Percentiles rank a stretch among this genome's conserved stretches.
Evolutionary conservation across 2,113 vertebrate species (phyloP).

Genomic region (Barnardius zonarius): DNA sequence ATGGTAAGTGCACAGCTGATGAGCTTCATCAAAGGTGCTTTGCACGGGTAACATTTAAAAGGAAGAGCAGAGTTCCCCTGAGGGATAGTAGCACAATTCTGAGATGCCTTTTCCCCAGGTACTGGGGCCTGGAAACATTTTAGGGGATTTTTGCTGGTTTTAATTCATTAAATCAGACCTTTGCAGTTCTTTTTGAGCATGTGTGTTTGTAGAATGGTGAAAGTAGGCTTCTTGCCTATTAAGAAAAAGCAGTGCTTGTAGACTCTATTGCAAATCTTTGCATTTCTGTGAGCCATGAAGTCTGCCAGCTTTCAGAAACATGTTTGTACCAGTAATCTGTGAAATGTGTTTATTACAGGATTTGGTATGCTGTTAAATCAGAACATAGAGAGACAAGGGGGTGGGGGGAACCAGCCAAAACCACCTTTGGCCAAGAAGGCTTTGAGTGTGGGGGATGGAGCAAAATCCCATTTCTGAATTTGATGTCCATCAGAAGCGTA

Average conservation of each 20-base stretch:
- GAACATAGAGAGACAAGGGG: background rate
- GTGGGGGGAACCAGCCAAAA: background rate
- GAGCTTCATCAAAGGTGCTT: background rate
- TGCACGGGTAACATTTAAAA: background rate
- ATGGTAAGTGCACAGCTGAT: background rate
- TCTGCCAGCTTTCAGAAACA: background rate
- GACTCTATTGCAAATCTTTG: background rate
- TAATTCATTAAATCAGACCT: background rate
- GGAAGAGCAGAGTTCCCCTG: background rate
- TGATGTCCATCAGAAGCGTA: background rate
- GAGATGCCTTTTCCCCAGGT: background rate
- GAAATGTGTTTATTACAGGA: background rate
- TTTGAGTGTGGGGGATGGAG: background rate
- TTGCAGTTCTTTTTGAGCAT: background rate
- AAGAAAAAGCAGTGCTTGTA: background rate
- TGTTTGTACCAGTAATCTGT: background rate
- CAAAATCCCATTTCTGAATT: background rate
- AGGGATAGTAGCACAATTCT: background rate
- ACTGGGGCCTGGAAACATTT: background rate
- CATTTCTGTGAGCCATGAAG: background rate
- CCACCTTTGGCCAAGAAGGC: background rate
- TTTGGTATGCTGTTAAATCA: background rate
- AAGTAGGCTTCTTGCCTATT: background rate
- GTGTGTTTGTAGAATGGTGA: background rate
- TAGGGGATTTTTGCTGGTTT: rapidly evolving